Base-by-base conservation (phyloP, 2,797 vertebrate genomes). In the Streptopelia turtur region DNA sequence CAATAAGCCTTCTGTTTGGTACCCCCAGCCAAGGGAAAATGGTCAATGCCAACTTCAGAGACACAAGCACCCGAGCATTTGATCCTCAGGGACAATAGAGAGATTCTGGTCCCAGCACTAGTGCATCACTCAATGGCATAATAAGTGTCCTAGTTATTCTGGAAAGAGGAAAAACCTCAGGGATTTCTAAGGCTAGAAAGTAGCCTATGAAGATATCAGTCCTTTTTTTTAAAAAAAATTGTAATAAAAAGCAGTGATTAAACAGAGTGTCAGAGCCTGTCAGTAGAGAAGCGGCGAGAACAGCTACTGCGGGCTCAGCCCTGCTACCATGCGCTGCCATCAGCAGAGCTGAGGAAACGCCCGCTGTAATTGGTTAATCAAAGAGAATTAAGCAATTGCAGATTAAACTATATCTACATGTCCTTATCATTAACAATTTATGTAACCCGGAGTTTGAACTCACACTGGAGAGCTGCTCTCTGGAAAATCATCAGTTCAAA, bases 341-440 rank as follows among this genome's bases (percentile, higher is more conserved):
- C 68, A 90, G 85, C 87, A 35, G 77, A 77, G 79, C 64, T 74
- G 72, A 85, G 94, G 49, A 88, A 95, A 84, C 10, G 85, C 56
- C 88, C 35, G 39, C 10, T 88, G 88, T 75, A 94, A 91, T 28
- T 65, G 72, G 61, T 59, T 96, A 85, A 90, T 94, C 84, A 93
- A 82, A 84, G 84, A 65, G 70, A 45, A 94, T 74, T 87, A 91
- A 80, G 47, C 37, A 87, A 92, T 35, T 94, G 64, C 49, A 95
- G 96, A 96, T 96, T 78, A 79, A 97, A 93, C 94, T 87, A 85
- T 90, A 96, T 55, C 94, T 93, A n/a, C 78, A 10, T 20, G 71
- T 83, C 66, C 64, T 92, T 83, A 91, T 92, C 94, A 79, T 95
- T 94, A 96, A 85, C 18, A 55, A 91, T 93, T 97, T 94, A 89